A percentile compares a stretch with the other conserved stretches of the same genome.
phyloP scores from a whole-genome alignment of 2,888 invertebrate species.

The Chalcis sispes region DNA sequence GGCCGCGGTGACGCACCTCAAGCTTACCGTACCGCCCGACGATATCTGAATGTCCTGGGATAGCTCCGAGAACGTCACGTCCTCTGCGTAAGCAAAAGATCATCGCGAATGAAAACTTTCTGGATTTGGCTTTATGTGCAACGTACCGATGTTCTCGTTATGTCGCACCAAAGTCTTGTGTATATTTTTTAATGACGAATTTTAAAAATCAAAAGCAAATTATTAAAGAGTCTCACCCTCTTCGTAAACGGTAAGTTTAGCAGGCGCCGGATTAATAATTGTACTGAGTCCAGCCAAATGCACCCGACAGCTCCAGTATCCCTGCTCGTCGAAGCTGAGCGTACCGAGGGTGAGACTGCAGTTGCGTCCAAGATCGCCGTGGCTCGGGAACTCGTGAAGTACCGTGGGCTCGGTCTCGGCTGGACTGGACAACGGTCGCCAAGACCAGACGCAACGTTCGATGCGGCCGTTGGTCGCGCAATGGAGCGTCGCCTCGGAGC shows the following conservation, averaged over 20 bases:
- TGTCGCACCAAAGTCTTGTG: too few species aligned
- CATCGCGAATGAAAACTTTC: not conserved
- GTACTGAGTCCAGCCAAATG: slow-evolving; percentile 66
- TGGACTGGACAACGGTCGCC: slow-evolving; percentile 65
- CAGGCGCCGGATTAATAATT: slow-evolving; percentile 64
- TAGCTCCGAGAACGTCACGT: slow-evolving; percentile 72
- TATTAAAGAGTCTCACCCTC: slow-evolving; percentile 66
- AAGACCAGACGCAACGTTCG: slow-evolving; percentile 72
- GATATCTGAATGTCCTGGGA: slow-evolving; percentile 74
- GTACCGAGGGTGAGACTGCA: slow-evolving; percentile 68
- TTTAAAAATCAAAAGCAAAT: slow-evolving; percentile 15
- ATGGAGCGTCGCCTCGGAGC: slow-evolving; percentile 66
- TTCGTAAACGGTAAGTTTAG: slow-evolving; percentile 69
- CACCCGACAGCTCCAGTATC: slow-evolving; percentile 72
- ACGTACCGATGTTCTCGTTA: too few species aligned
- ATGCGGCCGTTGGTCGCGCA: slow-evolving; percentile 71
- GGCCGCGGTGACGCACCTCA: slow-evolving; percentile 71
- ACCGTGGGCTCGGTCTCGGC: slow-evolving; percentile 64
- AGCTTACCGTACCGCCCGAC: slow-evolving; percentile 69
- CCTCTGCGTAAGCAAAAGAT: slow-evolving; percentile 66
- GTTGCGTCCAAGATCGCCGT: slow-evolving; percentile 70
- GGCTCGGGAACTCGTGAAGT: slow-evolving; percentile 69
- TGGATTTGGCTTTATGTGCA: too few species aligned
- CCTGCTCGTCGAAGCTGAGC: slow-evolving; percentile 68
- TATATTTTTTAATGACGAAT: not conserved